Percentiles rank a stretch among this genome's conserved stretches.
These are phyloP conservation scores for Dicrurus megarhynchus DNA, from an alignment of 2,113 vertebrate species.

Conservation along the genomic window DNA sequence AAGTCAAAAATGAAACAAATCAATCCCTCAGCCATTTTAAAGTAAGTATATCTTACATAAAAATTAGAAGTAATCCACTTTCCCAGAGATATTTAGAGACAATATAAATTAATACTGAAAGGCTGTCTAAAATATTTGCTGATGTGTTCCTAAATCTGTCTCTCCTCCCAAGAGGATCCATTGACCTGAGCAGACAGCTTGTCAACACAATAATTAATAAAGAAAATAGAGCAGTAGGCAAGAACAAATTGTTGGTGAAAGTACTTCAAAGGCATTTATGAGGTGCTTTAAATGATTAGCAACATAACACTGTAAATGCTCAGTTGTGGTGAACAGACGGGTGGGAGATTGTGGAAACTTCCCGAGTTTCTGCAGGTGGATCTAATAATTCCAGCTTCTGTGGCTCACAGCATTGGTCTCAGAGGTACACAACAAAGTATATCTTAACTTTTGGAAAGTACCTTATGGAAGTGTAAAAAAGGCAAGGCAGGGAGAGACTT, in stretches of 20 bases:
- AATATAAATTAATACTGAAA: not conserved
- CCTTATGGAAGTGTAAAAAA: not conserved
- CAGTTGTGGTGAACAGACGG: not conserved
- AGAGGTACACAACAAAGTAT: not conserved
- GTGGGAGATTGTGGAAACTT: not conserved
- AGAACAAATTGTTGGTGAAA: not conserved
- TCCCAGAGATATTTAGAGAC: not conserved
- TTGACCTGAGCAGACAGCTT: not conserved
- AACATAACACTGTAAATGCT: not conserved
- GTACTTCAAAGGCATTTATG: not conserved
- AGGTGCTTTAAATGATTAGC: not conserved
- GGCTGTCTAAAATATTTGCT: not conserved
- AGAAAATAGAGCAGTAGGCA: not conserved
- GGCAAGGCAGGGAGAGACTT: not conserved
- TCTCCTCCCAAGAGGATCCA: not conserved
- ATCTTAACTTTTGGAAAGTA: not conserved
- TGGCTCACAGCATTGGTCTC: fast-evolving
- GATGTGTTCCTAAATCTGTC: not conserved
- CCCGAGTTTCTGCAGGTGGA: not conserved
- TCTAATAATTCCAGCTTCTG: not conserved
- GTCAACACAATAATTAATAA: not conserved
- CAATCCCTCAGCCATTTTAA: not conserved
- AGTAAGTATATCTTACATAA: not conserved
- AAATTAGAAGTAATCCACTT: not conserved
- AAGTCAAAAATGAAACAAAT: not conserved